Evolutionary conservation across 2,888 invertebrate species (phyloP), one percentile per base, ranked within the genome.

Genomic region (Pecten maximus): DNA sequence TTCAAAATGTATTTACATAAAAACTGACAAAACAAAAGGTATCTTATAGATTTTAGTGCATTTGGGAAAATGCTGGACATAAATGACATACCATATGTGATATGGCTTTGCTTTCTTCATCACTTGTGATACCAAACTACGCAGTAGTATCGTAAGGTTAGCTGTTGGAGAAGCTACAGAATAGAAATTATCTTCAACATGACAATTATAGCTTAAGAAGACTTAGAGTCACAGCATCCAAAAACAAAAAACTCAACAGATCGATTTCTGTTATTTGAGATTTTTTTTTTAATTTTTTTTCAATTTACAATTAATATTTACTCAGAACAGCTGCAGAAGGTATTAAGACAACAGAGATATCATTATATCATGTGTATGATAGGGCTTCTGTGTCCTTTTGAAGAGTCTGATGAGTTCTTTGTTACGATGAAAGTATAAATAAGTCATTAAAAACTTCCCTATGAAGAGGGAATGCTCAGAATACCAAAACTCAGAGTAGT

Each of bases 261-360:
- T 74, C 10, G 35, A 74, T 74, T 35, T 74, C 15, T 8, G 35
- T 74, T 28, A 16, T 15, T 28, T 10, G 23, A 74, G 60, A 60
- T 60, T 60, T 60, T 23, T 48, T 48, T 54, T n/a, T n/a, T n/a
- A n/a, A n/a, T n/a, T n/a, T n/a, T 74, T 74, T 74, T 74, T 35
- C 74, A 74, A 74, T 74, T 74, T 74, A 12, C 35, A 74, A 15
- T 28, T 74, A 35, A 74, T 74, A 15, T 74, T 74, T 74, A 74
- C 74, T 74, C 35, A 12, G 23, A 35, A 23, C 74, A 74, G 74
- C 74, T 74, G 35, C 35, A 35, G 74, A 35, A 60, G 48, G 48
- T 23, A n/a, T 23, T n/a, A 23, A 23, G 0, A 74, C 35, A 6
- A 23, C 23, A 28, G 35, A 28, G 12, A 8, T 35, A 15, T 35